phyloP scores from a whole-genome alignment of 2,113 vertebrate species.

The Aplodontia rufa region DNA sequence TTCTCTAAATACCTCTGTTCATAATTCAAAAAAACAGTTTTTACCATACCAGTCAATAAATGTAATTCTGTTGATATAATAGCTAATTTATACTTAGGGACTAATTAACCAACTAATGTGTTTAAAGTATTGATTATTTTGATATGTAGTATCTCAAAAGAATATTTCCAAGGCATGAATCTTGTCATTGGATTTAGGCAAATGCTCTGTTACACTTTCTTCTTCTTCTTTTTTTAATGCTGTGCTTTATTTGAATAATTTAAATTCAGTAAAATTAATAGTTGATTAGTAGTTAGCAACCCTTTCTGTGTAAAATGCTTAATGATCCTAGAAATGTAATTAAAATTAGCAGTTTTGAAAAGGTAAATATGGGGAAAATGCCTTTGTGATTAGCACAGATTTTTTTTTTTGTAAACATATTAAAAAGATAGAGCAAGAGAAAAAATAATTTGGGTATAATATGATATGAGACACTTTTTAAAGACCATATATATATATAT shows the following conservation, averaged over 20 bases:
- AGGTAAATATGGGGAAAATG: neutral
- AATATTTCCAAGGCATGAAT: slow-evolving; percentile 7
- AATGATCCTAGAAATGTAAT: neutral
- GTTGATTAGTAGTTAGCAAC: neutral
- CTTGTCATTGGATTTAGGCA: neutral
- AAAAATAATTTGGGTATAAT: neutral
- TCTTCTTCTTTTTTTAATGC: slow-evolving; percentile 4
- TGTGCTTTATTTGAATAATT: neutral
- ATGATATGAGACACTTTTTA: neutral
- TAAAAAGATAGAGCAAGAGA: neutral
- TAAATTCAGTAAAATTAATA: slow-evolving; percentile 1
- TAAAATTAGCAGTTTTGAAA: slow-evolving; percentile 26
- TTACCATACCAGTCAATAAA: slow-evolving; percentile 8
- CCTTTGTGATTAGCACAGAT: neutral
- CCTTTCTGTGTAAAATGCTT: slow-evolving; percentile 35
- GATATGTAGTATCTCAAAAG: neutral
- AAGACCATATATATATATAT: neutral
- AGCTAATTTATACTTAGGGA: neutral
- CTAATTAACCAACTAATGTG: neutral
- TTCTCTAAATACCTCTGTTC: neutral
- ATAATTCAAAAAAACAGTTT: slow-evolving; percentile 21
- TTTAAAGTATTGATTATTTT: slow-evolving; percentile 15
- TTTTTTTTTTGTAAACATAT: slow-evolving; percentile 12
- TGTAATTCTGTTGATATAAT: neutral
- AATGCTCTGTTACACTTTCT: neutral